phyloP scores from a whole-genome alignment of 2,888 invertebrate genomes.

The Therioaphis trifolii region DNA sequence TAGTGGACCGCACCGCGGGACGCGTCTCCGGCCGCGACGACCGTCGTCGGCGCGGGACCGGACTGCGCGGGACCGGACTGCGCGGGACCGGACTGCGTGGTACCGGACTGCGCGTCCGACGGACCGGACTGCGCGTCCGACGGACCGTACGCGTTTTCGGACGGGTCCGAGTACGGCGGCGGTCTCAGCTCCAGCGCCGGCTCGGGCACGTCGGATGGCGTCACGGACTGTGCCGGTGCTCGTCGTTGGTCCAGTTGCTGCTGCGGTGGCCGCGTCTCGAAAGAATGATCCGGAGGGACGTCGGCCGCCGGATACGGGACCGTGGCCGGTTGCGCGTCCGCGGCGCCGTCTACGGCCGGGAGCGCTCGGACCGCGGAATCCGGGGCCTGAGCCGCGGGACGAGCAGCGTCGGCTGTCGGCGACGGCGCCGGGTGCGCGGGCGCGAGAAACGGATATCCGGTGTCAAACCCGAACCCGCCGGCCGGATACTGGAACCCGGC shows the following conservation, averaged over 20 bases:
- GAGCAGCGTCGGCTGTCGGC: neutral
- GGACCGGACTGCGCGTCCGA: neutral
- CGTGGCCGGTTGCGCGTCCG: neutral
- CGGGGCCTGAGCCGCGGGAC: too few species aligned
- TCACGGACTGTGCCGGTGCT: too few species aligned
- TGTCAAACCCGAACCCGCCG: neutral
- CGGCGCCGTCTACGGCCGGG: neutral
- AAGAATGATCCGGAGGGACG: too few species aligned
- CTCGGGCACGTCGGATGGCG: too few species aligned
- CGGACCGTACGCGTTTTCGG: neutral
- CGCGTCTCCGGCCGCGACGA: too few species aligned
- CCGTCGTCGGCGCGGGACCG: too few species aligned
- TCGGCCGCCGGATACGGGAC: too few species aligned
- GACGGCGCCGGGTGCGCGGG: neutral
- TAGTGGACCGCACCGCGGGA: too few species aligned
- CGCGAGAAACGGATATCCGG: neutral
- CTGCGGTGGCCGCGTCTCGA: too few species aligned
- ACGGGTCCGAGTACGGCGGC: neutral
- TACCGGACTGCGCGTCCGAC: neutral
- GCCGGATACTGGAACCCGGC: neutral
- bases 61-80: neutral
- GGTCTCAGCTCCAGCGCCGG: neutral
- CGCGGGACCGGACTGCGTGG: neutral
- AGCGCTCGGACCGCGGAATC: neutral
- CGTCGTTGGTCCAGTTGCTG: too few species aligned